Evolutionary conservation across 2,888 invertebrate species (phyloP).

Genomic region (Microdon myrmicae): DNA sequence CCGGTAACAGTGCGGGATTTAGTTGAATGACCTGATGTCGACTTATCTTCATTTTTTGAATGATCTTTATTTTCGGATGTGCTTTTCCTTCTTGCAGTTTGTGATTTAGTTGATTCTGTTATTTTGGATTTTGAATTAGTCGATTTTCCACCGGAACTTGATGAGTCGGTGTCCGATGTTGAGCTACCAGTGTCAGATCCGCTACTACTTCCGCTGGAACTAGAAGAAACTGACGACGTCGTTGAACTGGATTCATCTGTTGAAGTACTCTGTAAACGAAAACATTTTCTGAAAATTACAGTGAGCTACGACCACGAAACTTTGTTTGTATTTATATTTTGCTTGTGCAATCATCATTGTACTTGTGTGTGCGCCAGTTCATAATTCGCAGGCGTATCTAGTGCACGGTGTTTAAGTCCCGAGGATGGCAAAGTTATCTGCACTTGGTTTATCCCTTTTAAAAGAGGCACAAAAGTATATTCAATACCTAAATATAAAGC

Average conservation of each 20-base stretch:
- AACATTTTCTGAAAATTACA: constrained; percentile 38
- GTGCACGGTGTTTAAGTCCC: constrained; percentile 3
- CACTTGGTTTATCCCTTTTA: constrained; percentile 20
- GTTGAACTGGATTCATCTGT: constrained; percentile 75
- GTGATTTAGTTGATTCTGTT: constrained; percentile 60
- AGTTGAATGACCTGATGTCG: constrained; percentile 54
- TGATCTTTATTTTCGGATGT: constrained; percentile 55
- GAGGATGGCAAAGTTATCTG: constrained; percentile 31
- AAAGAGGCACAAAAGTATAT: constrained; percentile 38
- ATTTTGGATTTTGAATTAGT: constrained; percentile 53
- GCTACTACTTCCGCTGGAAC: constrained; percentile 76
- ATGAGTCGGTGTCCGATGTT: constrained; percentile 76
- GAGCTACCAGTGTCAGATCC: constrained; percentile 74
- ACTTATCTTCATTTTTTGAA: constrained; percentile 53
- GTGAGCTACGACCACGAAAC: constrained; percentile 19
- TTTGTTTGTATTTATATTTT: no score
- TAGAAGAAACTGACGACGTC: constrained; percentile 74
- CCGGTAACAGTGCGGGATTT: constrained; percentile 55
- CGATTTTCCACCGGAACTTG: constrained; percentile 68
- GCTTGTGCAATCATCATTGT: constrained; percentile 42
- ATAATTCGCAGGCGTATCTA: constrained; percentile 1
- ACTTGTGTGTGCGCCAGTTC: constrained; percentile 35
- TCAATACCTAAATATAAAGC: constrained; percentile 26
- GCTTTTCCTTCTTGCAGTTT: constrained; percentile 55
- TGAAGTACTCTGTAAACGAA: constrained; percentile 61